These are phyloP conservation scores for human (Homo sapiens) DNA, from an alignment of 2,113 vertebrate genomes.

Conservation along the genomic window GRCh38 chr2:164816001-164816500, in stretches of 20 bases:
- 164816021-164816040: neutral
- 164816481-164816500: neutral
- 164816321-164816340: neutral
- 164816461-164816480: neutral
- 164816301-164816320: neutral
- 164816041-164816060: neutral
- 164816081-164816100: neutral
- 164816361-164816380: neutral
- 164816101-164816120: neutral
- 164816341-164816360: neutral
- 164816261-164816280: neutral
- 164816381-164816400: neutral
- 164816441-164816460: neutral
- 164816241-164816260: constrained; percentile 23
- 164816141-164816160: constrained; percentile 25
- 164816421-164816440: neutral
- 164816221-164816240: constrained; percentile 52
- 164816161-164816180: constrained; percentile 60
- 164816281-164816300: neutral
- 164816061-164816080: neutral
- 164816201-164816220: constrained; percentile 53
- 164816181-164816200: constrained; percentile 37
- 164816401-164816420: neutral
- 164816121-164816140: neutral
- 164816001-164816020: neutral